Evolutionary conservation across 2,113 vertebrate species (phyloP).

Genomic region (Nyctereutes procyonoides): DNA sequence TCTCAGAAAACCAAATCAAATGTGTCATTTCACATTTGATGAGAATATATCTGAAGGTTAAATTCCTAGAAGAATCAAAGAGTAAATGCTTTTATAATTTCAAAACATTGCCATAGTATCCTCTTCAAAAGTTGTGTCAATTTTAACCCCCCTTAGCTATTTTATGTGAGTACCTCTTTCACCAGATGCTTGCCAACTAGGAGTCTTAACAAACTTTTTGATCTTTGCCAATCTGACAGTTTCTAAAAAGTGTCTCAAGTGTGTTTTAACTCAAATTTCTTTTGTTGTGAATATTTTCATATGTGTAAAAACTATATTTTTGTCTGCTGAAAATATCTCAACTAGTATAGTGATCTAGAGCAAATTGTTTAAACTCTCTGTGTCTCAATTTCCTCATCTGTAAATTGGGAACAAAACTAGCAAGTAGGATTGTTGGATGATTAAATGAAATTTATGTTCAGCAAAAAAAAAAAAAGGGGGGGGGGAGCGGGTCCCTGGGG

Average conservation of each 20-base stretch:
- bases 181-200: background rate
- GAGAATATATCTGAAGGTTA: conserved; percentile 14
- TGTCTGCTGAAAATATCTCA: conserved; percentile 37
- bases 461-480: too few species aligned
- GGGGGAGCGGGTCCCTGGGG: too few species aligned
- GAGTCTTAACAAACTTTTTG: background rate
- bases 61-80: conserved; percentile 31
- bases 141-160: background rate
- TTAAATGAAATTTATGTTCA: conserved; percentile 9
- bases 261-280: conserved; percentile 20
- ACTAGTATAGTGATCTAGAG: background rate
- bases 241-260: background rate
- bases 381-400: conserved; percentile 44
- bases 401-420: conserved; percentile 46
- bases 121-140: background rate
- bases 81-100: conserved; percentile 22
- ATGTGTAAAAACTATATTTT: conserved; percentile 30
- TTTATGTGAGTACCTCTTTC: background rate
- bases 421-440: background rate
- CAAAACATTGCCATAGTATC: background rate
- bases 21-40: conserved; percentile 7
- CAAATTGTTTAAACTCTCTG: conserved; percentile 25
- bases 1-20: background rate
- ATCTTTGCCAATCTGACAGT: conserved; percentile 4
- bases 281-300: conserved; percentile 37